Evolutionary conservation across 2,888 invertebrate genomes (phyloP).

Genomic region (Rhaphigaster nebulosa): DNA sequence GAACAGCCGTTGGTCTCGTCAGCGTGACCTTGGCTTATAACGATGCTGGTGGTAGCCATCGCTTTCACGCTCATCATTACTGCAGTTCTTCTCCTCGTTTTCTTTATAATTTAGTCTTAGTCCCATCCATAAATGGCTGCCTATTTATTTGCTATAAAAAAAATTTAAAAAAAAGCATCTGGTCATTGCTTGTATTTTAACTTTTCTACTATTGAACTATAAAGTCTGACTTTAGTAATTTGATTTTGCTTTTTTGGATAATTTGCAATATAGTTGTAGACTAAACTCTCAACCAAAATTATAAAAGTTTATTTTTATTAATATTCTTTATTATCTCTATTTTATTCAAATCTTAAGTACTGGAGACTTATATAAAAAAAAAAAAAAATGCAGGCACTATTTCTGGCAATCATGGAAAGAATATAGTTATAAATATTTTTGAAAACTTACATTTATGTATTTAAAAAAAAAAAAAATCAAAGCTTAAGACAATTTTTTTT

Average conservation of each 20-base stretch:
- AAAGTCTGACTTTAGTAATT: background rate
- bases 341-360: no score
- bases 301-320: constrained; percentile 2
- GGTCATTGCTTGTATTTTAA: constrained; percentile 15
- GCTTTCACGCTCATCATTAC: constrained; percentile 59
- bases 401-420: no score
- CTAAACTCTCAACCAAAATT: background rate
- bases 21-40: constrained; percentile 64
- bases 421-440: no score
- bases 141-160: background rate
- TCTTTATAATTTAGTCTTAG: constrained; percentile 40
- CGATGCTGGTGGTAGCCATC: constrained; percentile 54
- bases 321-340: background rate
- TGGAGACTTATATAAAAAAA: no score
- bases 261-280: background rate
- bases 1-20: constrained; percentile 36
- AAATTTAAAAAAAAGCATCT: background rate
- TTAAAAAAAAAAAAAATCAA: no score
- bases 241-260: background rate
- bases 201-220: background rate
- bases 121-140: background rate
- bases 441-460: no score
- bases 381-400: no score
- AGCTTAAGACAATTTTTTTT: no score
- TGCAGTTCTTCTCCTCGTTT: constrained; percentile 60